Evolutionary conservation across 2,797 vertebrate species (phyloP).

Genomic region (Paratrypauchen microcephalus): DNA sequence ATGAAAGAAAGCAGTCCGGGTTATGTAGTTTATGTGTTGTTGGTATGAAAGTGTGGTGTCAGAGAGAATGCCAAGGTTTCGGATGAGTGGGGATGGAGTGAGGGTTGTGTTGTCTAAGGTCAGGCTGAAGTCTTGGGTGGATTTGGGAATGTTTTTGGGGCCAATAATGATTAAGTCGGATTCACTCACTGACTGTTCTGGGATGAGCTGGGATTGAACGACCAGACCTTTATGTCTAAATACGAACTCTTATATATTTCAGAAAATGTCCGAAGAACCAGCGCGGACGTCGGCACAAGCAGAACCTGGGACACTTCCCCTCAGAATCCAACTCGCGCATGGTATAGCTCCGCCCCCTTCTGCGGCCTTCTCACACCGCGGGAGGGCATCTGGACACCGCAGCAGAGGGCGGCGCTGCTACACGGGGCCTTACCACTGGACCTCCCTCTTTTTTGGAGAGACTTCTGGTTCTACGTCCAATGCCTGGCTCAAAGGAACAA

Average conservation of each 20-base stretch:
- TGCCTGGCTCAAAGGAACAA: conserved; percentile 7
- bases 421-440: conserved; percentile 84
- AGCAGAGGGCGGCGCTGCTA: conserved; percentile 84
- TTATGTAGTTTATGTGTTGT: too few species aligned
- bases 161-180: too few species aligned
- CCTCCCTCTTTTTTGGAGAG: conserved; percentile 13
- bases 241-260: not conserved
- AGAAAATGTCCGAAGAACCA: conserved; percentile 96
- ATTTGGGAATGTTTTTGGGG: too few species aligned
- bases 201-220: not conserved
- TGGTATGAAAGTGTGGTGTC: too few species aligned
- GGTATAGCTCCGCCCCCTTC: conserved; percentile 83
- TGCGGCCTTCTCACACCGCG: not conserved
- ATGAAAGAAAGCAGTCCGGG: too few species aligned
- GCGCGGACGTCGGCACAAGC: conserved; percentile 92
- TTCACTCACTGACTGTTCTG: too few species aligned
- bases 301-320: conserved; percentile 94
- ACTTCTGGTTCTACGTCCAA: not conserved
- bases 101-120: too few species aligned
- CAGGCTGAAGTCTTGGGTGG: too few species aligned
- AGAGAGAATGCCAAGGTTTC: too few species aligned
- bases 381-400: conserved; percentile 17
- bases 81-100: too few species aligned
- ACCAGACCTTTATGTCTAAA: not conserved
- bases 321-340: conserved; percentile 93